A percentile compares a stretch with the other conserved stretches of the same genome.
These are phyloP conservation scores for Myopa testacea DNA, from an alignment of 2,888 invertebrate species.

Conservation along the genomic window DNA sequence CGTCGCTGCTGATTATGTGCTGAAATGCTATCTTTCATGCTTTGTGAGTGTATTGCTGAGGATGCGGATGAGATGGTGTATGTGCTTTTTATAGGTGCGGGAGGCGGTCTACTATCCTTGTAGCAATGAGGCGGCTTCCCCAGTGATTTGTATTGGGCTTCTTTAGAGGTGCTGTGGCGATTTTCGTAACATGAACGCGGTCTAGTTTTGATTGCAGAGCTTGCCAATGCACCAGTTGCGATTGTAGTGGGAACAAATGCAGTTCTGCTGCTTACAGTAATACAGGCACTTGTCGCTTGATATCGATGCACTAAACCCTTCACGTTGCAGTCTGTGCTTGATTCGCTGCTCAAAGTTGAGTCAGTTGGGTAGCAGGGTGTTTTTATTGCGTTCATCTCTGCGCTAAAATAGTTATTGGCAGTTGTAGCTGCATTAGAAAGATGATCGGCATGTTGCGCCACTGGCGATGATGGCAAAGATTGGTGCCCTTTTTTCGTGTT, in stretches of 20 bases:
- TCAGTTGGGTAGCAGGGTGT: slow-evolving; percentile 24
- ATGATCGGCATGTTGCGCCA: slow-evolving; percentile 69
- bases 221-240: slow-evolving; percentile 19
- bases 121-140: slow-evolving; percentile 61
- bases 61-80: slow-evolving; percentile 42
- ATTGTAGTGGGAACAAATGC: slow-evolving; percentile 44
- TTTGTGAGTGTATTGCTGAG: slow-evolving; percentile 43
- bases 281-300: slow-evolving; percentile 70
- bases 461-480: slow-evolving; percentile 75
- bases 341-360: slow-evolving; percentile 24
- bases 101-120: slow-evolving; percentile 68
- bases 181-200: slow-evolving; percentile 67
- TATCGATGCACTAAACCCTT: slow-evolving; percentile 82
- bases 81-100: slow-evolving; percentile 60
- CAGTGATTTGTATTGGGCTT: slow-evolving; percentile 47
- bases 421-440: slow-evolving; percentile 55
- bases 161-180: slow-evolving; percentile 33
- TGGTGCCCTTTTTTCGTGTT: slow-evolving; percentile 44
- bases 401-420: slow-evolving; percentile 44
- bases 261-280: slow-evolving; percentile 48
- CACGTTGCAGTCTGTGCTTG: slow-evolving; percentile 73
- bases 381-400: slow-evolving; percentile 28
- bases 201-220: slow-evolving; percentile 39
- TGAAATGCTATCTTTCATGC: slow-evolving; percentile 55
- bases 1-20: slow-evolving; percentile 71